These are phyloP conservation scores for Drosophila pseudotalamancana DNA, from an alignment of 2,888 invertebrate species.

Conservation along the genomic window DNA sequence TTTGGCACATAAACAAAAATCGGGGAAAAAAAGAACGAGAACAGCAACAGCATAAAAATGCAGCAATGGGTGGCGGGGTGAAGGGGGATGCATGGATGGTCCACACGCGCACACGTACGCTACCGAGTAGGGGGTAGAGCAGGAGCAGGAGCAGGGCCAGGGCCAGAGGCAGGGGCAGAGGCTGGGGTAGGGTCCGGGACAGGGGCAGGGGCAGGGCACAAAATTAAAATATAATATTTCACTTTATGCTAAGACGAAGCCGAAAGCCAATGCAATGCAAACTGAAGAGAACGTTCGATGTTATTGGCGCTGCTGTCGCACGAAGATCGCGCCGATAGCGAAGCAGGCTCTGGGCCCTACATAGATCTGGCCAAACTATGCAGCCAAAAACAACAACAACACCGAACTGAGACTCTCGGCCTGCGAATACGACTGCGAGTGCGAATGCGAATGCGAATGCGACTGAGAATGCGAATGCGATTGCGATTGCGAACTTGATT, in stretches of 20 bases:
- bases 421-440: constrained; percentile 6
- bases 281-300: constrained; percentile 42
- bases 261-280: constrained; percentile 23
- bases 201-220: constrained; percentile 5
- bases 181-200: no score
- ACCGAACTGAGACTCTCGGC: constrained; percentile 16
- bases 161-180: neutral
- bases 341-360: constrained; percentile 27
- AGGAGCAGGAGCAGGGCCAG: neutral
- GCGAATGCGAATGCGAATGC: constrained; percentile 17
- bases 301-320: constrained; percentile 43
- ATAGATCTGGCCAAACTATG: constrained; percentile 27
- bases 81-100: neutral
- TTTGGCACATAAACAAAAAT: constrained; percentile 73
- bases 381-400: constrained; percentile 18
- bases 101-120: constrained; percentile 20
- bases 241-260: constrained; percentile 37
- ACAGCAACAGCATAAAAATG: constrained; percentile 14
- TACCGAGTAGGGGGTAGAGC: neutral
- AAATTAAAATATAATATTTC: constrained; percentile 66
- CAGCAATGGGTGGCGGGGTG: constrained; percentile 2
- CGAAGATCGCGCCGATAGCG: constrained; percentile 52
- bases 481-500: constrained; percentile 33
- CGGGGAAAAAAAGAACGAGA: constrained; percentile 34
- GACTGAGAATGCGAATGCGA: constrained; percentile 11